phyloP scores from a whole-genome alignment of 2,888 invertebrate genomes.

The Beris chalybata region DNA sequence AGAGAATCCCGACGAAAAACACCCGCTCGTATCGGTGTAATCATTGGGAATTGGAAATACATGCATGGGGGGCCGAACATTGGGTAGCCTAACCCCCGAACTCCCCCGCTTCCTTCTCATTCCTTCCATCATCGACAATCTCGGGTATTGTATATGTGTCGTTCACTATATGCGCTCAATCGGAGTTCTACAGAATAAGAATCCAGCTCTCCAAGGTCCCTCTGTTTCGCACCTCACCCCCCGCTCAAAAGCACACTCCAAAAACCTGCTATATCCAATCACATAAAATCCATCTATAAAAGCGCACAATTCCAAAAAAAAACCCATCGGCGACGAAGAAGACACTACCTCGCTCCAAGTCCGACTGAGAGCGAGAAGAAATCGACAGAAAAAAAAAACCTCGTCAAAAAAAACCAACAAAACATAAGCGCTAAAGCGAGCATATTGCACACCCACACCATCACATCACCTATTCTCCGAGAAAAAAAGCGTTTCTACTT shows the following conservation, averaged over 20 bases:
- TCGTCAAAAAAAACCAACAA: background rate
- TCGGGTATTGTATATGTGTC: no score
- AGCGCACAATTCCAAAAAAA: conserved; percentile 25
- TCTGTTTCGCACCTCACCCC: background rate
- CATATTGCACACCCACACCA: conserved; percentile 25
- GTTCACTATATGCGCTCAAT: no score
- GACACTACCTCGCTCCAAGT: conserved; percentile 13
- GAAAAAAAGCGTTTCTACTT: conserved; percentile 13
- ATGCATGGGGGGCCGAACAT: conserved; percentile 12
- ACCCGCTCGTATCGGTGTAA: conserved; percentile 29
- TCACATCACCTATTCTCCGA: background rate
- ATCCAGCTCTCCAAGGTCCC: no score
- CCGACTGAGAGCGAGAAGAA: conserved; percentile 24
- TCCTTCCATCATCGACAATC: no score
- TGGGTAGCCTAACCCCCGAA: background rate
- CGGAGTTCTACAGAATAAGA: no score
- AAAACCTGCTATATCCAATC: conserved; percentile 34
- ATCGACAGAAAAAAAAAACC: conserved; percentile 28
- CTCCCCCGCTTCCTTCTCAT: no score
- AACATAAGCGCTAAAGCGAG: background rate
- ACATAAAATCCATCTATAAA: conserved; percentile 40
- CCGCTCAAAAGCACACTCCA: conserved; percentile 29
- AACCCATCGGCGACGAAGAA: conserved; percentile 26
- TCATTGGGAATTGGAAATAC: conserved; percentile 33
- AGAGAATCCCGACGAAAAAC: conserved; percentile 23